Conservation (phyloP, 2,888 invertebrate genomes). For the Pristionchus mayeri region DNA sequence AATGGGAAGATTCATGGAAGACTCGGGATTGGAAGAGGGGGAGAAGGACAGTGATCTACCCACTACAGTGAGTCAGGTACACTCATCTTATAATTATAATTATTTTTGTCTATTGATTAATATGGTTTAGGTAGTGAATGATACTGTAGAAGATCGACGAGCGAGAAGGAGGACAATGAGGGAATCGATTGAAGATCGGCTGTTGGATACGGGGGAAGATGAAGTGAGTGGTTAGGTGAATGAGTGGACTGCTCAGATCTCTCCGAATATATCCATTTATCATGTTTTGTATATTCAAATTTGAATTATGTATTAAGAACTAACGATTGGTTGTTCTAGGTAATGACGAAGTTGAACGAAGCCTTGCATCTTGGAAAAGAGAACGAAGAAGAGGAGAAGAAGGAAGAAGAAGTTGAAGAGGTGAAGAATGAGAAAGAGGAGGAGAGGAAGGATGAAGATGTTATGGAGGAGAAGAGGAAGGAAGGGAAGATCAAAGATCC, state of each 20-base stretch:
- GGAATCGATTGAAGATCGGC: neutral
- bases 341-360: neutral
- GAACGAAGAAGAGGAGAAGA: neutral
- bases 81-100: no score
- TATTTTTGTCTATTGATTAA: no score
- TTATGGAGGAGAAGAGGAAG: neutral
- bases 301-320: no score
- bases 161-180: neutral
- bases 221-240: no score
- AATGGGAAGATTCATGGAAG: slow-evolving; percentile 36
- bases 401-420: neutral
- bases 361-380: neutral
- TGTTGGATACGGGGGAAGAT: no score
- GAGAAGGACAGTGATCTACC: neutral
- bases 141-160: slow-evolving; percentile 9
- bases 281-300: no score
- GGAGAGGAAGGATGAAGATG: neutral
- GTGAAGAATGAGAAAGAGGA: neutral
- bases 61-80: neutral
- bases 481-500: slow-evolving; percentile 13
- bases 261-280: no score
- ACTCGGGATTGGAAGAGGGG: neutral
- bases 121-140: neutral
- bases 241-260: no score
- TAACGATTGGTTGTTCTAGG: no score